Evolutionary conservation across 1,140 invertebrate species (phyloP), one percentile per base, ranked within the genome.

Genomic region (Leptoteleia sp.): DNA sequence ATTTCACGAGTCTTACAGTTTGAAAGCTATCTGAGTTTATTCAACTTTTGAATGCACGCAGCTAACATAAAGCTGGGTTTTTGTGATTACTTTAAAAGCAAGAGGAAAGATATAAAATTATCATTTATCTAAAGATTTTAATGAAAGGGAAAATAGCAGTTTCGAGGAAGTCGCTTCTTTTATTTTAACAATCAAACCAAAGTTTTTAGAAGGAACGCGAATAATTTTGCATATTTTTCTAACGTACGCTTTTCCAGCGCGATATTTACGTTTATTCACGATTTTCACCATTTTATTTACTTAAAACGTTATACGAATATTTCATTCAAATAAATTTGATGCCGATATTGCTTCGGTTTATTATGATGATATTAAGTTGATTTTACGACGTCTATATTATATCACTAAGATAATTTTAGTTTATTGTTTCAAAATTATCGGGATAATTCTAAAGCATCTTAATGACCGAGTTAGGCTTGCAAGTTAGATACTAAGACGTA

Each of bases 11-110:
- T 72, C 67, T 78, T 78, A 72, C 47, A 62, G 27, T 72, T 67
- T 78, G 67, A 72, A 78, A 72, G 76, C 50, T 78, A 78, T 78
- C 67, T 72, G 47, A 57, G 64, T 78, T 78, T 72, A 78, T 72
- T 78, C 76, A 78, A 67, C 76, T 64, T 71, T 78, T 72, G 59
- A 78, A 78, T 72, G 67, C 52, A 12, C 29, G 16, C 16, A 50
- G 61, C 59, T 43, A 68, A 55, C 62, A 43, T 55, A 68, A 55
- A 62, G 68, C 40, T 48, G 54, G 37, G 40, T 72, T 79, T 79
- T 79, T 72, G 68, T 72, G 62, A 72, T 79, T 72, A 68, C 61
- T 79, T 79, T 57, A 50, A 79, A 73, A 79, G 76, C 68, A 42
- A 48, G 45, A 65, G 61, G 42, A 72, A 61, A 72, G 55, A 57